Percentiles rank a stretch among this genome's conserved stretches.
phyloP scores from a whole-genome alignment of 2,888 invertebrate species.

The Chrysolina haemoptera region DNA sequence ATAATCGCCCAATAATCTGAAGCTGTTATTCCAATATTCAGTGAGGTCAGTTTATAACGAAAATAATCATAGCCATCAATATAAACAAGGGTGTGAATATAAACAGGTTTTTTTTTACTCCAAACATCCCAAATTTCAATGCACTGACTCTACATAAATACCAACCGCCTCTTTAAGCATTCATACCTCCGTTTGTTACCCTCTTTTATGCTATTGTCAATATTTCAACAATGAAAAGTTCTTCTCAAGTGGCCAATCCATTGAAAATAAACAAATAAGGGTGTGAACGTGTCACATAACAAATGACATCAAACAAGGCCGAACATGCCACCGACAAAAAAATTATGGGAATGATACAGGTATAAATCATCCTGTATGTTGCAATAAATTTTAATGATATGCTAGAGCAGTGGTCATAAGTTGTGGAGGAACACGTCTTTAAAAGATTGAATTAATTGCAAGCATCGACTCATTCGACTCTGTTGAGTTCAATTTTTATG shows the following conservation, averaged over 20 bases:
- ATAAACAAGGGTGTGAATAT: no score
- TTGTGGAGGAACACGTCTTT: constrained; percentile 17
- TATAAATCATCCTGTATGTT: constrained; percentile 42
- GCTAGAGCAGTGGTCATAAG: constrained; percentile 30
- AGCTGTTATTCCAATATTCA: no score
- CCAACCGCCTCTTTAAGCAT: background rate
- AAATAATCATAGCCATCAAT: no score
- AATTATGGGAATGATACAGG: constrained; percentile 31
- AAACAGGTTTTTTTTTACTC: no score
- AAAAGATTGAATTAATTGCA: constrained; percentile 10
- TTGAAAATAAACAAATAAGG: constrained; percentile 26
- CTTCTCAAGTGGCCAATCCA: constrained; percentile 22
- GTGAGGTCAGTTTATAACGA: no score
- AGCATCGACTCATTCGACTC: background rate
- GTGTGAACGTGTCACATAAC: constrained; percentile 25
- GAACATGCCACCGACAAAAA: constrained; percentile 21
- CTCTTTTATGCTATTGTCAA: constrained; percentile 24
- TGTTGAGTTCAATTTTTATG: constrained; percentile 3
- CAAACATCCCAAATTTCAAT: background rate
- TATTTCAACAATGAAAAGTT: constrained; percentile 11
- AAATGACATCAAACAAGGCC: constrained; percentile 29
- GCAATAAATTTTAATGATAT: constrained; percentile 46
- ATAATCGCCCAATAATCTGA: no score
- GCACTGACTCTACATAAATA: background rate
- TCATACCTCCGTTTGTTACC: constrained; percentile 2